Evolutionary conservation across 1,140 invertebrate genomes (phyloP).

Genomic region (Thrips palmi): DNA sequence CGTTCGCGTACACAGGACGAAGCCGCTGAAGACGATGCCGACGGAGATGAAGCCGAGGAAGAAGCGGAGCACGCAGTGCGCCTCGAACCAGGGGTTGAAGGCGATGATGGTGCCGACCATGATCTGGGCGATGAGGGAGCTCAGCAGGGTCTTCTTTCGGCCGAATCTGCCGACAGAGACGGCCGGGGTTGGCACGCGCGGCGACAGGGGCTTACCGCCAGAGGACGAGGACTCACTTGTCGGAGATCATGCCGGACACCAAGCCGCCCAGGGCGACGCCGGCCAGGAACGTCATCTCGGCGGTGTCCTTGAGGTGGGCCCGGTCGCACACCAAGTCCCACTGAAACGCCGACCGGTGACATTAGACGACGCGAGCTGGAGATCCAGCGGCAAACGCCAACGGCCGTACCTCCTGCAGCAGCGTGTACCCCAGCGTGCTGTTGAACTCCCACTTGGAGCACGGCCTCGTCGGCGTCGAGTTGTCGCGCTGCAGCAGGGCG

Average conservation of each 20-base stretch:
- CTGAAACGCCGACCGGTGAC: conserved; percentile 27
- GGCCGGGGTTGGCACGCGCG: too few species aligned
- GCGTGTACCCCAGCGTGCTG: conserved; percentile 17
- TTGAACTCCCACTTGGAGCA: conserved; percentile 41
- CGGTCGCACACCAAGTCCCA: conserved; percentile 45
- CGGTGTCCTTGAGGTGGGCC: conserved; percentile 36
- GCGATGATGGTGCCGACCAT: conserved; percentile 34
- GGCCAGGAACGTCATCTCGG: conserved; percentile 46
- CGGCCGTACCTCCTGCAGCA: not conserved
- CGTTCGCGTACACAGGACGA: conserved; percentile 33
- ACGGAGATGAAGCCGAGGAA: conserved; percentile 47
- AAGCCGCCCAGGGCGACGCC: conserved; percentile 49
- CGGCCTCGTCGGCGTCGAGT: conserved; percentile 2
- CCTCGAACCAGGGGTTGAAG: conserved; percentile 38
- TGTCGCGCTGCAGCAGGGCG: not conserved
- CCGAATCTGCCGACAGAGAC: conserved; percentile 36
- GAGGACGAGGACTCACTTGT: conserved; percentile 22
- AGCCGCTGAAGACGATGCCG: conserved; percentile 50
- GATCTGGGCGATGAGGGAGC: conserved; percentile 45
- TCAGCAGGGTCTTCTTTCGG: conserved; percentile 49
- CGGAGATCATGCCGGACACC: conserved; percentile 48
- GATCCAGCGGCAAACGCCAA: not conserved
- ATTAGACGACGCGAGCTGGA: conserved; percentile 15
- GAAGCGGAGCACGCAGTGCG: conserved; percentile 39
- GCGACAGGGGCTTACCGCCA: too few species aligned